A percentile compares a stretch with the other conserved stretches of the same genome.
phyloP scores from a whole-genome alignment of 2,113 vertebrate genomes.

The Tympanuchus pallidicinctus region DNA sequence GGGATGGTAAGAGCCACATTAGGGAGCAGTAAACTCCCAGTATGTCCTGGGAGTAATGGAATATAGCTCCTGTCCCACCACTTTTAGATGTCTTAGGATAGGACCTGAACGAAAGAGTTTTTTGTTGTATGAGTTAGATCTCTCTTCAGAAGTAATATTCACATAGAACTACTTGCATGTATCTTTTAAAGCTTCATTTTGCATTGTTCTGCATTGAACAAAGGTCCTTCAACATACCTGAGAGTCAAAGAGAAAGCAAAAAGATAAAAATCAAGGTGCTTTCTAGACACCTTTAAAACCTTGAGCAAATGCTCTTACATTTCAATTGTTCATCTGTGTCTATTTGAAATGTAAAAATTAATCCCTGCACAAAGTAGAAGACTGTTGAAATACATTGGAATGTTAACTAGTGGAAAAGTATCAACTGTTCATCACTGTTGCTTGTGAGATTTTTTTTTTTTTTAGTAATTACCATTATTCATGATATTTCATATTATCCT shows the following conservation, averaged over 20 bases:
- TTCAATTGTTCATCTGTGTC: background rate
- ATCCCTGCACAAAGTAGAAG: background rate
- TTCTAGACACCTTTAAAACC: background rate
- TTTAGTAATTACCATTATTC: background rate
- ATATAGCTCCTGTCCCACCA: background rate
- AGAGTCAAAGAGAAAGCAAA: background rate
- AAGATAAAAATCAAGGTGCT: background rate
- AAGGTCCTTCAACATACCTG: background rate
- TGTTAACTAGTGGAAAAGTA: background rate
- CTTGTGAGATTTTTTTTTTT: background rate
- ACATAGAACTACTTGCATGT: background rate
- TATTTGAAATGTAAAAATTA: background rate
- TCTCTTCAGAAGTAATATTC: background rate
- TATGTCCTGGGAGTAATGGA: background rate
- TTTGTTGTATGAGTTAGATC: background rate
- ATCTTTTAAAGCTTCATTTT: background rate
- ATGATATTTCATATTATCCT: background rate
- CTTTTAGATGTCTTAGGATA: background rate
- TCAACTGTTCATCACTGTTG: background rate
- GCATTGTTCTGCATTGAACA: background rate
- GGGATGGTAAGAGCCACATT: background rate
- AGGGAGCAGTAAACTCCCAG: background rate
- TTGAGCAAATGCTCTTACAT: background rate
- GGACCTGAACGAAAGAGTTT: background rate
- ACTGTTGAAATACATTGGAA: background rate